phyloP scores from a whole-genome alignment of 92 coral and sea anemone species.

The Muricea muricata region DNA sequence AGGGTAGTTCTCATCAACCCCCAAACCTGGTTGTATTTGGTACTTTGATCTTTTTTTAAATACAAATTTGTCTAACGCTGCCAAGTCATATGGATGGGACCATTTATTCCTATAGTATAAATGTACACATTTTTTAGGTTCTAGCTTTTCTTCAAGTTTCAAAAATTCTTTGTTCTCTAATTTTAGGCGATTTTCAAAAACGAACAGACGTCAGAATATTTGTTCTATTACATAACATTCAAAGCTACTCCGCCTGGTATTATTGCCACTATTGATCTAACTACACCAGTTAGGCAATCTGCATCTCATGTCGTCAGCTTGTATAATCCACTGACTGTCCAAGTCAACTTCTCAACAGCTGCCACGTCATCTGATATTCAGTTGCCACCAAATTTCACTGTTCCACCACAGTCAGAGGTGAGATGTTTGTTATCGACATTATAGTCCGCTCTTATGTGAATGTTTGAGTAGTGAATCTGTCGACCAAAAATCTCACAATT shows the following conservation, averaged over 20 bases:
- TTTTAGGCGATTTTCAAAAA: constrained; percentile 88
- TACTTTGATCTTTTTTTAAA: too few species aligned
- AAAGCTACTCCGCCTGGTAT: constrained; percentile 96
- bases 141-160: background rate
- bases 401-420: constrained; percentile 94
- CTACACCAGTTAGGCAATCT: constrained; percentile 95
- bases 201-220: constrained; percentile 81
- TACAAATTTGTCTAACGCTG: too few species aligned
- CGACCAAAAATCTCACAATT: too few species aligned
- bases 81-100: too few species aligned
- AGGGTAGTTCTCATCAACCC: too few species aligned
- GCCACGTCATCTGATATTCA: constrained; percentile 86
- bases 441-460: too few species aligned
- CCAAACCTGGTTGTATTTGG: too few species aligned
- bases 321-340: constrained; percentile 88
- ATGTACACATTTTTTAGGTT: too few species aligned
- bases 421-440: background rate
- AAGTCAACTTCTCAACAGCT: constrained; percentile 89
- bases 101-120: too few species aligned
- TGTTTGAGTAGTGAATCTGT: too few species aligned
- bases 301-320: constrained; percentile 92
- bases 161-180: background rate
- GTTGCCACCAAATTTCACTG: constrained; percentile 93
- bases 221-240: constrained; percentile 93
- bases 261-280: constrained; percentile 87